Evolutionary conservation across 2,888 invertebrate genomes (phyloP).

Genomic region (Horisme vitalbata): DNA sequence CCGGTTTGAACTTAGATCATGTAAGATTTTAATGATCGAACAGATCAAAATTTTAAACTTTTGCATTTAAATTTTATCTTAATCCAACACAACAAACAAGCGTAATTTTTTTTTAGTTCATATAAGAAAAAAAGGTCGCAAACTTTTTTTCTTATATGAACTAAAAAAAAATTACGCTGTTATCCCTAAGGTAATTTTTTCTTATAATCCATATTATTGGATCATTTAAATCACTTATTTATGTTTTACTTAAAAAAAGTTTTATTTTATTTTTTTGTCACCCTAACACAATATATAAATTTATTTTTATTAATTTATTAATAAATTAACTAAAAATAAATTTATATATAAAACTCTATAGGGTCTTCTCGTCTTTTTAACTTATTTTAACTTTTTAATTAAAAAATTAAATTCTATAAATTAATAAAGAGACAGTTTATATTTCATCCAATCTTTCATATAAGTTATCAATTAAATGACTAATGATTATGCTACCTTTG

Average conservation of each 20-base stretch:
- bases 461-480: constrained; percentile 91
- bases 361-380: no score
- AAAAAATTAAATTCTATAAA: no score
- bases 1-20: constrained; percentile 95
- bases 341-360: constrained; percentile 85
- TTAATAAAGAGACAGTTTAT: constrained; percentile 81
- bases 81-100: no score
- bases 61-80: constrained; percentile 87
- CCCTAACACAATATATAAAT: constrained; percentile 84
- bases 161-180: constrained; percentile 91
- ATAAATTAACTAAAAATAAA: constrained; percentile 59
- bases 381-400: constrained; percentile 85
- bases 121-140: no score
- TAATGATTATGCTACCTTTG: constrained; percentile 91
- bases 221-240: constrained; percentile 76
- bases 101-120: no score
- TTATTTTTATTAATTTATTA: constrained; percentile 50
- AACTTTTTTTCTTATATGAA: constrained; percentile 88
- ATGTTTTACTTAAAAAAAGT: no score
- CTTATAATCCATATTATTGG: constrained; percentile 84
- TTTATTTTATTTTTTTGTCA: constrained; percentile 83
- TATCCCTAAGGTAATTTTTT: constrained; percentile 92
- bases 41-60: constrained; percentile 87
- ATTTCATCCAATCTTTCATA: constrained; percentile 89
- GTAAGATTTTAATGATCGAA: constrained; percentile 92